Evolutionary conservation across 2,888 invertebrate genomes (phyloP).

Genomic region (Adelphocoris suturalis): DNA sequence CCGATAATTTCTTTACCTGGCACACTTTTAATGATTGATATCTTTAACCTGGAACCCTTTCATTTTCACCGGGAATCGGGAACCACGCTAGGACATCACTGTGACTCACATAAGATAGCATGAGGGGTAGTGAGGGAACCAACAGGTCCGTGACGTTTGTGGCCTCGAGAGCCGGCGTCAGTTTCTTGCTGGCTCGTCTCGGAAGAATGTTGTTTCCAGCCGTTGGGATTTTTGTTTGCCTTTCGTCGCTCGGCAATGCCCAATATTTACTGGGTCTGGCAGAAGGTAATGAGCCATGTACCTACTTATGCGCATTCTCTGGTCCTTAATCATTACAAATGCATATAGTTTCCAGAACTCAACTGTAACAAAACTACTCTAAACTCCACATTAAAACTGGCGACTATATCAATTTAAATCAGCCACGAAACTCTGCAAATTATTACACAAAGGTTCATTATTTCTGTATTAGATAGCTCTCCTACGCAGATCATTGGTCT

Average conservation of each 20-base stretch:
- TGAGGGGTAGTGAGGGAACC: constrained; percentile 24
- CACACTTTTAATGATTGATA: background rate
- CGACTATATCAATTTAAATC: too few species aligned
- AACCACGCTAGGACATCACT: background rate
- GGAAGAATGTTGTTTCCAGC: constrained; percentile 12
- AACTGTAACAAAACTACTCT: too few species aligned
- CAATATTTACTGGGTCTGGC: constrained; percentile 12
- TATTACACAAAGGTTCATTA: too few species aligned
- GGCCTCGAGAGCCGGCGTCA: background rate
- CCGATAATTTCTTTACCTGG: background rate
- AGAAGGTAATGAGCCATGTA: background rate
- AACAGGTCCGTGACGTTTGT: background rate
- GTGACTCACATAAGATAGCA: background rate
- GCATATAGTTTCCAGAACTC: too few species aligned
- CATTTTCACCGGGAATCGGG: background rate
- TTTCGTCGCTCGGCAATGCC: background rate
- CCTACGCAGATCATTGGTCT: too few species aligned
- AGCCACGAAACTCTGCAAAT: too few species aligned
- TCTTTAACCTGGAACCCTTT: background rate
- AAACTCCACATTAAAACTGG: too few species aligned
- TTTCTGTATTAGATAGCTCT: too few species aligned
- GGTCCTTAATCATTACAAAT: too few species aligned
- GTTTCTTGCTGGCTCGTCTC: background rate
- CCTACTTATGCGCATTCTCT: background rate
- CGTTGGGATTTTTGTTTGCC: constrained; percentile 33